Base-by-base conservation (phyloP, 2,797 vertebrate species). In the Hemibagrus guttatus region DNA sequence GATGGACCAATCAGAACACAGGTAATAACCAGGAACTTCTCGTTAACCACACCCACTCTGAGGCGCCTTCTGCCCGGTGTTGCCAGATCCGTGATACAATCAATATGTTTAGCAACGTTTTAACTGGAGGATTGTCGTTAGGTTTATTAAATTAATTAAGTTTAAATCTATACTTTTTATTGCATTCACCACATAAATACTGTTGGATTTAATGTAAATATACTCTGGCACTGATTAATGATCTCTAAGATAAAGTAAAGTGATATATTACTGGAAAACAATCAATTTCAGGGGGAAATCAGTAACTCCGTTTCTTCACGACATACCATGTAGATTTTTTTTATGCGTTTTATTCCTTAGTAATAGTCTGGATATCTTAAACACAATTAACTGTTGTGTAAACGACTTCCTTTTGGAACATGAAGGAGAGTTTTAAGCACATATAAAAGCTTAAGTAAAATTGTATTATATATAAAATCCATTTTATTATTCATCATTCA, bases 81-180 rank as follows among this genome's bases (percentile, higher is more conserved):
- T 81, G 80, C 80, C 80, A 81, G 42, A 64, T 81, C 80, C 26
- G 8, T 0, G 9, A 2, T 1, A 17, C 59, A 2, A 7, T 1
- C 0, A 7, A 19, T 1, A 31, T 2, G 0, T 19, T 4, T 78
- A 56, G 4, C 0, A 31, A 1, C 7, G 1, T 17, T 23, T 19
- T 9, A 4, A 52, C 2, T 76, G 0, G 0, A 19, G 13, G 6
- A 19, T 28, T 16, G 17, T 31, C 9, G 6, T 49, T 54, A 28
- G 2, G 3, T 49, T 75, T 7, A 17, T 17, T 76, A 6, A 1
- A n/a, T 13, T 16, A n/a, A 42, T 26, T 23, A 68, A 39, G 1
- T 2, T 69, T 9, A 2, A 68, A 35, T 5, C n/a, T 13, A 0
- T 63, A 16, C n/a, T 35, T 68, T 31, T 16, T 28, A 31, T 66